Conservation (phyloP, 2,888 invertebrate species). For the Minunthozetes semirufus region DNA sequence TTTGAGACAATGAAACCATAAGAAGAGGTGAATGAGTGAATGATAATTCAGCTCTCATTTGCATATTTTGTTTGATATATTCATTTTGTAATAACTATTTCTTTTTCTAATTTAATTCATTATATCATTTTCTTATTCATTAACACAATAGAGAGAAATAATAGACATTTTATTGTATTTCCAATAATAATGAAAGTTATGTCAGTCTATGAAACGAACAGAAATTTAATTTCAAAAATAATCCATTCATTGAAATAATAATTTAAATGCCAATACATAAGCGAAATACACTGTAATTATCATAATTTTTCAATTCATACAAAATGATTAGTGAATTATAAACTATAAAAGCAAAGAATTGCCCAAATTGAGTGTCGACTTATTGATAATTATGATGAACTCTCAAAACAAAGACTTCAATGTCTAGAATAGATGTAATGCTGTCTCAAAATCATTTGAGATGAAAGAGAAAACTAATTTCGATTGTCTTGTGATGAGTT, state of each 20-base stretch:
- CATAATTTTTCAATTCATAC: too few relatives aligned
- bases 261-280: too few relatives aligned
- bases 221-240: too few relatives aligned
- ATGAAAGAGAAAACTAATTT: neutral
- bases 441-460: too few relatives aligned
- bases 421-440: too few relatives aligned
- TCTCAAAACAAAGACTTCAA: too few relatives aligned
- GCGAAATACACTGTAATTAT: too few relatives aligned
- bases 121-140: neutral
- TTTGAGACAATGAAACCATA: neutral
- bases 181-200: neutral
- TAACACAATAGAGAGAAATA: neutral
- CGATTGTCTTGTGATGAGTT: neutral
- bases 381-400: too few relatives aligned
- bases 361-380: too few relatives aligned
- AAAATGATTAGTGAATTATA: too few relatives aligned
- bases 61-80: constrained; percentile 25
- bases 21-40: neutral
- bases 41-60: neutral
- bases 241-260: too few relatives aligned
- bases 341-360: too few relatives aligned
- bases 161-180: constrained; percentile 2
- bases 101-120: neutral
- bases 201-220: neutral
- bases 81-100: constrained; percentile 9